phyloP scores from a whole-genome alignment of 2,797 vertebrate species.

The Fundulus diaphanus region DNA sequence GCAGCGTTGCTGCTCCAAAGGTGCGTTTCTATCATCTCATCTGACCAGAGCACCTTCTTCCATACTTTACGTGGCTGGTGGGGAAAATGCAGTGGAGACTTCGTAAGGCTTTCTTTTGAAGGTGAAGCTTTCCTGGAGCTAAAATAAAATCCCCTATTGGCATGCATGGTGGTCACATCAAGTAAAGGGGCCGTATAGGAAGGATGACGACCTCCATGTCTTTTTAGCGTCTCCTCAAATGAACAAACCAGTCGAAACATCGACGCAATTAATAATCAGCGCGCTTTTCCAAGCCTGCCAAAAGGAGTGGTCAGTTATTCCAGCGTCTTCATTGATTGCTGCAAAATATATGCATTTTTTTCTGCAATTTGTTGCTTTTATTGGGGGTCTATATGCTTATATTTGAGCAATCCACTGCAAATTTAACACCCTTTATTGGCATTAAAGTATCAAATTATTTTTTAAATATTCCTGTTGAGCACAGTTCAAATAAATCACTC shows the following conservation, averaged over 20 bases:
- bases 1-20: no score
- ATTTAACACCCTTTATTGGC: not conserved
- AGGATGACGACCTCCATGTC: not conserved
- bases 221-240: not conserved
- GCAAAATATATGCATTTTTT: not conserved
- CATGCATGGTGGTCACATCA: not conserved
- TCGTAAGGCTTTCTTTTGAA: no score
- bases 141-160: no score
- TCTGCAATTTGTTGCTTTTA: not conserved
- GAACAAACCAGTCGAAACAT: not conserved
- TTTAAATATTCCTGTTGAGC: not conserved
- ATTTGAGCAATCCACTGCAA: not conserved
- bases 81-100: no score
- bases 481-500: not conserved
- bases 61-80: no score
- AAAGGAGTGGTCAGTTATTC: not conserved
- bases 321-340: not conserved
- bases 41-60: no score
- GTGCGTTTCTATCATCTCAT: no score
- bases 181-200: not conserved
- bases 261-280: not conserved
- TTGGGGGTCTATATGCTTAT: not conserved
- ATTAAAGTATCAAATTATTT: not conserved
- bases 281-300: not conserved
- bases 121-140: no score